Base-by-base conservation (phyloP, 2,113 vertebrate genomes). In the Spilogale gracilis region DNA sequence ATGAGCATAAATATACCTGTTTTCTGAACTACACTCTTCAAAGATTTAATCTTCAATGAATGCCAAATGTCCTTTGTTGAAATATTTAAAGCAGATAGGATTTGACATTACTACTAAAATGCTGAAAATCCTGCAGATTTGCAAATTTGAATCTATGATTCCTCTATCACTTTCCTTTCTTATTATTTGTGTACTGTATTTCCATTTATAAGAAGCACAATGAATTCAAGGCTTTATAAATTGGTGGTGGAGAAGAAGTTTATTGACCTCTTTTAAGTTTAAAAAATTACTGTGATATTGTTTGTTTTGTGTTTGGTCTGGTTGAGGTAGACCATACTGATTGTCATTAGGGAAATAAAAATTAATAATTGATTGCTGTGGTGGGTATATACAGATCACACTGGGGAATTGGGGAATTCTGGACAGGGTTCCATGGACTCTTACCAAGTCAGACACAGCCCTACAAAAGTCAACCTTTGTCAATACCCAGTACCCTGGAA, bases 41-140 rank as follows among this genome's bases (percentile, higher is more conserved):
- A 87, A 92, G 80, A 82, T 85, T n/a, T 43, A 78, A 43, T 88
- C 78, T 85, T 96, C 84, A 94, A 95, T 89, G 88, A 86, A 60
- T 85, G 3, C 1, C 69, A 79, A 27, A 73, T 97, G 30, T 79
- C 58, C 60, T 95, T 85, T 85, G 63, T 94, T 91, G 54, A 96
- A 81, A 94, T 80, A 91, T 86, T 95, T 93, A 94, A 65, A 95
- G 50, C 18, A 73, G 61, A 50, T 27, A 43, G 32, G 54, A 78
- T 93, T 94, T 73, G 43, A 65, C 50, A 67, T 76, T 56, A 63
- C 30, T 83, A 74, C 23, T 90, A 65, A 87, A 94, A 94, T 30
- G 5, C 38, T 94, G n/a, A 85, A 89, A 87, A 69, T 65, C 30
- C 30, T 89, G 54, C 63, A 17, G 25, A 4, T 84, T 95, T 91